Base-by-base conservation (phyloP, 2,888 invertebrate species). In the Zygogramma bicolorata region DNA sequence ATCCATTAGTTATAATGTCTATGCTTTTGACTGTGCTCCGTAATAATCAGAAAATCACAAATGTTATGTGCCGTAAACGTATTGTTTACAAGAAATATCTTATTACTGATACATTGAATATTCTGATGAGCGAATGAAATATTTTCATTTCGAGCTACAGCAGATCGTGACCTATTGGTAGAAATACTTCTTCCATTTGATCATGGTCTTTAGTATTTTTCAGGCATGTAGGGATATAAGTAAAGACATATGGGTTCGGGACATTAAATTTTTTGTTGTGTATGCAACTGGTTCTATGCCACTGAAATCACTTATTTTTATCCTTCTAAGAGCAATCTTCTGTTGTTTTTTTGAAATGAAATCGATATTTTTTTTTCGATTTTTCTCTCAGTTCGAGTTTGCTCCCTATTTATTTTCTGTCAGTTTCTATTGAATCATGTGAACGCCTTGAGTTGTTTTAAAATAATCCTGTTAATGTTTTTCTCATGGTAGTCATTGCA, bases 1-100 rank as follows among this genome's bases (percentile, higher is more conserved):
- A n/a, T n/a, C n/a, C n/a, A n/a, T n/a, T n/a, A n/a, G n/a, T n/a
- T n/a, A n/a, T n/a, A n/a, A n/a, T n/a, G n/a, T n/a, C n/a, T n/a
- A n/a, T n/a, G n/a, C n/a, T 59, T 59, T 59, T 31, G 59, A n/a
- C 59, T 31, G 20, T 59, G 59, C 22, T 59, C 29, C 31, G 59
- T 27, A 29, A 59, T 59, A 29, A 59, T 31, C 2, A 59, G 29
- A 15, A 29, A 59, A 38, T 38, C 38, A 38, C 38, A 53, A 6
- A 18, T 53, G 15, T 53, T 53, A 18, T 53, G 7, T 18, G 20
- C 18, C 53, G 13, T 10, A n/a, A 53, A 18, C 3, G 20, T 53
- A 18, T 53, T 58, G 10, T 58, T 27, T 58, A 58, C 10, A 58
- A 58, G 25, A n/a, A 58, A n/a, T 27, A 58, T 58, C 27, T 58